Evolutionary conservation across 2,113 vertebrate genomes (phyloP).

Genomic region (Platysteira castanea): DNA sequence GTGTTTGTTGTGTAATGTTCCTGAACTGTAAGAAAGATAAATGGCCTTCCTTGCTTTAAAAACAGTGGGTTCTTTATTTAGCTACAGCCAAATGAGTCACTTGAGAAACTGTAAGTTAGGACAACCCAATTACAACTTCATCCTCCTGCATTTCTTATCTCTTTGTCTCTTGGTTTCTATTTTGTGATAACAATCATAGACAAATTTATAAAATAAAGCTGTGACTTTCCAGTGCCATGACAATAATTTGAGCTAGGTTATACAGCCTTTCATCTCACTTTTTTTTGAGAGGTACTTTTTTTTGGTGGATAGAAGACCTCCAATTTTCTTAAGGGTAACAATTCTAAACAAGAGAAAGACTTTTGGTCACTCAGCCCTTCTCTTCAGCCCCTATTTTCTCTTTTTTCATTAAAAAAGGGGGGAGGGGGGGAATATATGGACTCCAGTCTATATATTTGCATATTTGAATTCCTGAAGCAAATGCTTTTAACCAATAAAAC

Average conservation of each 20-base stretch:
- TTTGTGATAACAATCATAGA: neutral
- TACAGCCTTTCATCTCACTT: neutral
- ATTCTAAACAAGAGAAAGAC: neutral
- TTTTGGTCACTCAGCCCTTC: neutral
- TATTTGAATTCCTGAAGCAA: neutral
- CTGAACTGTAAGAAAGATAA: neutral
- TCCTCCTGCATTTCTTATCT: neutral
- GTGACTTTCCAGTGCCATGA: neutral
- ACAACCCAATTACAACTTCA: neutral
- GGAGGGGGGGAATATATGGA: neutral
- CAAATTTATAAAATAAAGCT: neutral
- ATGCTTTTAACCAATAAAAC: neutral
- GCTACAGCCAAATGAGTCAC: neutral
- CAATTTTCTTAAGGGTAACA: neutral
- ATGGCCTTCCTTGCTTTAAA: neutral
- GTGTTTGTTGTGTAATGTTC: neutral
- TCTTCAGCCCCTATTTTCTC: neutral
- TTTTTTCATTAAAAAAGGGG: neutral
- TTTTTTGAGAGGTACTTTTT: neutral
- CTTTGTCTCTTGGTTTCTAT: neutral
- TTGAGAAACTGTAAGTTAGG: neutral
- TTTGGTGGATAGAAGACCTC: neutral
- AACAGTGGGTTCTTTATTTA: neutral
- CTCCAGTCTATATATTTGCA: neutral
- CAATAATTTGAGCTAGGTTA: neutral